These are phyloP conservation scores for Delphinapterus leucas DNA, from an alignment of 2,113 vertebrate species.

Conservation along the genomic window DNA sequence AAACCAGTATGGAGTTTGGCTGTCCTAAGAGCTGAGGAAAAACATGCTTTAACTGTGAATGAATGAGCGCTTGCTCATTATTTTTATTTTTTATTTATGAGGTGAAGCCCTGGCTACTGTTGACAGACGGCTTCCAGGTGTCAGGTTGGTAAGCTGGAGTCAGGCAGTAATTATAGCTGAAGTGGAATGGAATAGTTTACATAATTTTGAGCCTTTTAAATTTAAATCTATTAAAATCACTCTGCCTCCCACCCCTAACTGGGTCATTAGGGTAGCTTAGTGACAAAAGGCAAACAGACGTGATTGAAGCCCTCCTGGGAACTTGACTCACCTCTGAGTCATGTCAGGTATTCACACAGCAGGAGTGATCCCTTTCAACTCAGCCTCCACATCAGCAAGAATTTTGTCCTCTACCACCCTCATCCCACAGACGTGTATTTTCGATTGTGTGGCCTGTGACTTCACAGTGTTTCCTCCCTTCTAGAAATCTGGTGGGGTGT, in stretches of 20 bases:
- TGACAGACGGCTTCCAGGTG: not conserved
- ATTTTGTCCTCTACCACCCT: not conserved
- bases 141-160: not conserved
- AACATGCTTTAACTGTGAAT: not conserved
- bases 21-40: not conserved
- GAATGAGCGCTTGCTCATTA: not conserved
- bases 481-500: not conserved
- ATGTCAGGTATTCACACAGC: fast-evolving
- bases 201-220: not conserved
- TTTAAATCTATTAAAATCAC: slow-evolving; percentile 19
- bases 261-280: not conserved
- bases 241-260: not conserved
- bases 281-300: not conserved
- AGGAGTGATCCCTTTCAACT: not conserved
- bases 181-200: not conserved
- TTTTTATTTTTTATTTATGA: not conserved
- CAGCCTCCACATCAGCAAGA: not conserved
- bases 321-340: not conserved
- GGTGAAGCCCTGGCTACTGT: not conserved
- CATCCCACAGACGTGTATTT: not conserved
- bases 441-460: not conserved
- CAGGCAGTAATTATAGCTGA: not conserved
- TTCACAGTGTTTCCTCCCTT: not conserved
- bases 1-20: not conserved
- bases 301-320: not conserved